Percentiles rank a stretch among this genome's conserved stretches.
Evolutionary conservation across 1,140 invertebrate species (phyloP).

Genomic region (Acromyrmex charruanus): DNA sequence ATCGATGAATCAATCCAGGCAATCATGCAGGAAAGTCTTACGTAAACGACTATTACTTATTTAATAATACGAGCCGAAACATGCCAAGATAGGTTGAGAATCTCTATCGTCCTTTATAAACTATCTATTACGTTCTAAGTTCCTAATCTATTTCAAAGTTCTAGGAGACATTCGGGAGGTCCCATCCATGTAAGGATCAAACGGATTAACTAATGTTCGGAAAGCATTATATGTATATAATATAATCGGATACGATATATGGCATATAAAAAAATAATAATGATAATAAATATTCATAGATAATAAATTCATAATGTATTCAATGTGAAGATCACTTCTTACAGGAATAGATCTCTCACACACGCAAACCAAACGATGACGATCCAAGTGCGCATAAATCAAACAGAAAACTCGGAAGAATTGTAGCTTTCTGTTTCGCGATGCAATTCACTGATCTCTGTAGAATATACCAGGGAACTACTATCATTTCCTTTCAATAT

Average conservation of each 20-base stretch:
- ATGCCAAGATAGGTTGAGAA: constrained; percentile 70
- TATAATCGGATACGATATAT: constrained; percentile 28
- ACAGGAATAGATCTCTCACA: constrained; percentile 73
- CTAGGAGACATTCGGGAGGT: constrained; percentile 51
- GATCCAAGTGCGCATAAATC: constrained; percentile 69
- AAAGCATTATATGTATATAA: constrained; percentile 58
- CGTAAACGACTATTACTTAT: constrained; percentile 48
- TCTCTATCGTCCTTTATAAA: constrained; percentile 57
- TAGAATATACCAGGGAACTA: background rate
- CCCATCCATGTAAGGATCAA: constrained; percentile 40
- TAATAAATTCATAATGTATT: constrained; percentile 41
- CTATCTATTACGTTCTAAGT: constrained; percentile 67
- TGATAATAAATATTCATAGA: constrained; percentile 7
- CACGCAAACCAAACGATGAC: constrained; percentile 78
- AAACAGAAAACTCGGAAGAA: constrained; percentile 56
- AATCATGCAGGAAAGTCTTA: constrained; percentile 29
- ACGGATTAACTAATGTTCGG: constrained; percentile 41
- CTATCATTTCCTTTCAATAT: background rate
- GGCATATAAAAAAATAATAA: constrained; percentile 20
- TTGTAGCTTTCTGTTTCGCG: constrained; percentile 21
- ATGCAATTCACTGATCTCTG: constrained; percentile 36
- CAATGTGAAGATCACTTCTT: constrained; percentile 56
- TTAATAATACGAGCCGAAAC: constrained; percentile 52
- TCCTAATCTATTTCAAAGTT: constrained; percentile 71
- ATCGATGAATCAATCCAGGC: constrained; percentile 40